Conservation (phyloP, 2,888 invertebrate species). For the Euclidia mi region DNA sequence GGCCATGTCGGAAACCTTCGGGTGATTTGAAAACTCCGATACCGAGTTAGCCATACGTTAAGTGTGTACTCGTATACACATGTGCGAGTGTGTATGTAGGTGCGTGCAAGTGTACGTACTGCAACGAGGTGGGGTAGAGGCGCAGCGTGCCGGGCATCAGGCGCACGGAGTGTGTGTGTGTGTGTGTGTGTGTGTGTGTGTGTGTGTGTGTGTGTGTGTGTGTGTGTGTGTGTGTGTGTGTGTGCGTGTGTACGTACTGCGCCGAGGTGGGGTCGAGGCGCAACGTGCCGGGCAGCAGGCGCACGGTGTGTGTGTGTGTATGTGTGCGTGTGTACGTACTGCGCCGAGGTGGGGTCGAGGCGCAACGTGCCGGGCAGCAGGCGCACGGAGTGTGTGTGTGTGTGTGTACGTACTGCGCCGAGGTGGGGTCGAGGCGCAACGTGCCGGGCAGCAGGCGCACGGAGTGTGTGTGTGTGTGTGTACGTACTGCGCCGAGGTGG, state of each 20-base stretch:
- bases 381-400: slow-evolving; percentile 72
- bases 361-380: slow-evolving; percentile 79
- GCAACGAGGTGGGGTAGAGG: no score
- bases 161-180: no score
- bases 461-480: slow-evolving; percentile 61
- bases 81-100: no score
- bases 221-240: no score
- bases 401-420: slow-evolving; percentile 61
- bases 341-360: slow-evolving; percentile 64
- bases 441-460: slow-evolving; percentile 79
- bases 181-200: no score
- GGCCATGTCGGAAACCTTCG: no score
- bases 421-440: slow-evolving; percentile 69
- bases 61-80: no score
- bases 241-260: background rate
- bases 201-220: no score
- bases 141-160: no score
- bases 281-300: slow-evolving; percentile 79
- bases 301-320: slow-evolving; percentile 66
- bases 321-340: slow-evolving; percentile 55
- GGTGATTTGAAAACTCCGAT: no score
- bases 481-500: slow-evolving; percentile 38
- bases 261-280: slow-evolving; percentile 66
- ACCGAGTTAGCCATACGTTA: no score
- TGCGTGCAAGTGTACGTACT: no score